Base-by-base conservation (phyloP, 1,140 invertebrate species). In the Bombus soroeensis region DNA sequence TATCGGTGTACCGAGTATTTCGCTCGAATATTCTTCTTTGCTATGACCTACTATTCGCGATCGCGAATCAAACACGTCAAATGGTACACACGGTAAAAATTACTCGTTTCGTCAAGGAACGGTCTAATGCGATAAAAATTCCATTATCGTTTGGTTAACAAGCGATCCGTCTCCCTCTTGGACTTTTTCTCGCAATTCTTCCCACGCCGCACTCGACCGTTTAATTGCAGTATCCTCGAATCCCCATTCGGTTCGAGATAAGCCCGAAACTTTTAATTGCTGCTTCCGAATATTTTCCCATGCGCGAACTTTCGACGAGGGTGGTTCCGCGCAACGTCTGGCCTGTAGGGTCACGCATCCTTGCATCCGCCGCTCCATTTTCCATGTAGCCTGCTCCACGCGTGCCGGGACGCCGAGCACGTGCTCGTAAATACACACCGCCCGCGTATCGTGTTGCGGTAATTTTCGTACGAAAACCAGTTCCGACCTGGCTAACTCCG, bases 391-490 rank as follows among this genome's bases (percentile, higher is more conserved):
- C 57, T 59, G 57, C 15, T 15, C 41, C 13, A 15, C 37, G 41
- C 13, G 39, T 39, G 39, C 75, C 15, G 47, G 47, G 28, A n/a
- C 43, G 12, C 22, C 22, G 9, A 25, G 9, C 53, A 47, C 62
- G 59, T n/a, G 39, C 53, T 85, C 83, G 76, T 80, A 85, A 85
- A 85, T 85, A 88, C 83, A 57, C 80, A 68, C 57, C n/a, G 47
- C 18, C 13, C 73, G 71, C 71, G 71, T 72, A 75, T 68, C 59
- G 39, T 57, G 64, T 41, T 76, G 68, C 43, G 83, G 57, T 87
- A 89, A 87, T 89, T 89, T 82, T 89, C 66, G 64, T 81, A 53
- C n/a, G 62, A 87, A 76, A 86, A 83, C 64, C 84, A 43, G 64
- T 70, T 75, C 59, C 64, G 78, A 32, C 13, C 39, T 59, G n/a